Base-by-base conservation (phyloP, 2,888 invertebrate genomes). In the Stenoptilia bipunctidactyla region DNA sequence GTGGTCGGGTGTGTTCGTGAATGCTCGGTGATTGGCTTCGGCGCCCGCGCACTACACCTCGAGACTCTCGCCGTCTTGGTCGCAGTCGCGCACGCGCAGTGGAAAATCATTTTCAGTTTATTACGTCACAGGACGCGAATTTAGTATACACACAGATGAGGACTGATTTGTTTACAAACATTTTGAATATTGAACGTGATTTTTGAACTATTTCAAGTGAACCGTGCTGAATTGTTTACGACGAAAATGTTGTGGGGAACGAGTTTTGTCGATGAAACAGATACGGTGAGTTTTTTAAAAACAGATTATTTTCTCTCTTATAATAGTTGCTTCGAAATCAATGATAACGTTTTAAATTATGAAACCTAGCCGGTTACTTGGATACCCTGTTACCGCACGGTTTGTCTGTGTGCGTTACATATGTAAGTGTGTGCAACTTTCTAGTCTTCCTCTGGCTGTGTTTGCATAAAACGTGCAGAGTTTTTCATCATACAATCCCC, bases 391-490 rank as follows among this genome's bases (percentile, higher is more conserved):
- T 49, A 48, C 45, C 10, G 27, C 25, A 35, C 27, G 20, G 20
- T 38, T 41, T 45, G 49, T 55, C 42, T 47, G 48, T 46, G 45
- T 38, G 46, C 42, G 51, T 47, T 39, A 44, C 42, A 55, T 44
- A 51, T 57, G 54, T 57, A 47, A 62, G 79, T 67, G 77, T 68
- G 75, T 38, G 75, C 67, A 64, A 83, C 83, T 83, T 83, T 83
- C 83, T 83, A 83, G 83, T 82, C 80, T 82, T 80, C 83, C 80
- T 80, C 76, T 68, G 69, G 57, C 59, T 61, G 63, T 72, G 82
- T 83, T 82, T 76, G 75, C 83, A 82, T 82, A 75, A 74, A 70
- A 83, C 83, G 83, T 82, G 83, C 72, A 73, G 63, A 66, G 80
- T 80, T 82, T 83, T 80, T 82, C 77, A 76, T 82, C 79, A 79